Evolutionary conservation across 1,140 invertebrate species (phyloP).

Genomic region (Archegozetes longisetosus): DNA sequence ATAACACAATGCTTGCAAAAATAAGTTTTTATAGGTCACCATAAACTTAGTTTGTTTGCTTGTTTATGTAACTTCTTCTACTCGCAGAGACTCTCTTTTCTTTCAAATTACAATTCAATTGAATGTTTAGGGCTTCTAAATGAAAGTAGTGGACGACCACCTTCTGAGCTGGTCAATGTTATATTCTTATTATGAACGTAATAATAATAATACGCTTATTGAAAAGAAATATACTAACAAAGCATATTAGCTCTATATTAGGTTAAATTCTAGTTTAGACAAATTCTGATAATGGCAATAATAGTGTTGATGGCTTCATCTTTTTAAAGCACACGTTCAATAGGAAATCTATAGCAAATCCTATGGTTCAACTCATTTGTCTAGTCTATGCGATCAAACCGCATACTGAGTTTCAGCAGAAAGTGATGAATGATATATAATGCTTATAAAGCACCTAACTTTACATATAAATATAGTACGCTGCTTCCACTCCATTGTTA

Average conservation of each 20-base stretch:
- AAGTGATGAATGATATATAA: neutral
- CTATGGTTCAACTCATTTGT: neutral
- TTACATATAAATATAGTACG: neutral
- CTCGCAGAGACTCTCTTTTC: neutral
- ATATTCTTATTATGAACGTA: neutral
- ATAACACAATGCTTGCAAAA: neutral
- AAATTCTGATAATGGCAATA: neutral
- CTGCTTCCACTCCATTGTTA: neutral
- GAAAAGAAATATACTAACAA: neutral
- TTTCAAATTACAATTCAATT: neutral
- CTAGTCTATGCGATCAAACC: neutral
- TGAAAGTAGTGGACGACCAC: neutral
- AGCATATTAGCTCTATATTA: too few relatives aligned
- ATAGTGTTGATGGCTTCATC: neutral
- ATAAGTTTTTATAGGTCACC: neutral
- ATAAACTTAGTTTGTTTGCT: neutral
- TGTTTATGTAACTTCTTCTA: too few relatives aligned
- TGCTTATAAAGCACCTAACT: neutral
- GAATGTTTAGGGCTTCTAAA: too few relatives aligned
- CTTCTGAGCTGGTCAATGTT: neutral
- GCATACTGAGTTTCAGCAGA: neutral
- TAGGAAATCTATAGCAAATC: neutral
- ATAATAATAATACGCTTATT: neutral
- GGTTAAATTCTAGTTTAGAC: too few relatives aligned
- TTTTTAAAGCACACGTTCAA: neutral